Evolutionary conservation across 2,888 invertebrate species (phyloP).

Genomic region (Pseudococcus viburni): DNA sequence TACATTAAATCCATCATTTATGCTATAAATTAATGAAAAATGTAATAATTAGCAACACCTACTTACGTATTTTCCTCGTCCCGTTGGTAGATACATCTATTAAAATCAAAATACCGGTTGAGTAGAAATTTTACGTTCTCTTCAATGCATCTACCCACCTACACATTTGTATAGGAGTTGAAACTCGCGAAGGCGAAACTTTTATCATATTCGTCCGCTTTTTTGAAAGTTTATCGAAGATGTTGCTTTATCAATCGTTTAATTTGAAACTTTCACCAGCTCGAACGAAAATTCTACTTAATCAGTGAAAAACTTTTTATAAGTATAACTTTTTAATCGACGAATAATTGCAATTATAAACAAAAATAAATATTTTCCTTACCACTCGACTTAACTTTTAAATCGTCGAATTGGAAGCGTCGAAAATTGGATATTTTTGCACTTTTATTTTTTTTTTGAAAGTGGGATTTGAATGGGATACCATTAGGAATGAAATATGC

Average conservation of each 20-base stretch:
- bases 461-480: neutral
- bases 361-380: constrained; percentile 15
- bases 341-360: constrained; percentile 44
- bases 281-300: constrained; percentile 15
- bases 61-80: too few species aligned
- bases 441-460: neutral
- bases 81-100: too few species aligned
- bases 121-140: too few species aligned
- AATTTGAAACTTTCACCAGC: constrained; percentile 26
- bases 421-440: neutral
- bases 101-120: too few species aligned
- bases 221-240: constrained; percentile 15
- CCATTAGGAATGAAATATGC: neutral
- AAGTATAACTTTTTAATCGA: constrained; percentile 32
- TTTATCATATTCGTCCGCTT: constrained; percentile 29
- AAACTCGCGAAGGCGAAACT: neutral
- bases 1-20: too few species aligned
- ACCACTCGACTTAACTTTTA: neutral
- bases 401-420: neutral
- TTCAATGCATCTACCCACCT: neutral
- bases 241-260: constrained; percentile 38
- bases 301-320: constrained; percentile 20
- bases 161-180: neutral
- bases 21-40: too few species aligned
- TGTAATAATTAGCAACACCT: too few species aligned